Evolutionary conservation across 2,888 invertebrate genomes (phyloP).

Genomic region (Toxonevra muliebris): DNA sequence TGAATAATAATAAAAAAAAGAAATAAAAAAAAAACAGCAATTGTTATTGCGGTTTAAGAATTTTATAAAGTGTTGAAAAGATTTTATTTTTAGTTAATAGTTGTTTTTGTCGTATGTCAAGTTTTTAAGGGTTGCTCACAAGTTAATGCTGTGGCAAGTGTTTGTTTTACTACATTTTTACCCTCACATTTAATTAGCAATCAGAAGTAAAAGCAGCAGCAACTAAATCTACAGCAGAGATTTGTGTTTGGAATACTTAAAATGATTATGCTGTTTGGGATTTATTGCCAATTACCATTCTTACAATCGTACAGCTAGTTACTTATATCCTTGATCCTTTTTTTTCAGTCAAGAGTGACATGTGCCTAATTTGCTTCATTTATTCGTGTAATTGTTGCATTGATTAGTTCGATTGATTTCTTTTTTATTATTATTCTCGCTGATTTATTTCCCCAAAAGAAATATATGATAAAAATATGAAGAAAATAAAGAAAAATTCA

Average conservation of each 20-base stretch:
- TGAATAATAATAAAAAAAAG: conserved; percentile 22
- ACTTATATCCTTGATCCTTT: no score
- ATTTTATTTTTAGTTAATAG: conserved; percentile 11
- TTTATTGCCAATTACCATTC: conserved; percentile 3
- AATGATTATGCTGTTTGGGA: conserved; percentile 11
- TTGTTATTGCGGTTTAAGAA: conserved; percentile 36
- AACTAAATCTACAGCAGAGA: conserved; percentile 25
- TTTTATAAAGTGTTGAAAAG: conserved; percentile 36
- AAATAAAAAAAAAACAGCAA: conserved; percentile 25
- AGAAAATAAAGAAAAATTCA: no score
- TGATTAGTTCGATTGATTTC: conserved; percentile 54
- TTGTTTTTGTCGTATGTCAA: conserved; percentile 7
- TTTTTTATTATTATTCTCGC: not conserved
- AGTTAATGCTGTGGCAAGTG: not conserved
- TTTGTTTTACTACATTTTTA: not conserved
- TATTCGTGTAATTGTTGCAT: conserved; percentile 41
- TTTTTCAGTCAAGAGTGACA: conserved; percentile 33
- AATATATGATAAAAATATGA: not conserved
- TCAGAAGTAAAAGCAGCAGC: conserved; percentile 27
- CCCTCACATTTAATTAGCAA: conserved; percentile 47
- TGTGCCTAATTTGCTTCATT: conserved; percentile 52
- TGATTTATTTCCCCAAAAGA: not conserved
- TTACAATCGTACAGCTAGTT: not conserved
- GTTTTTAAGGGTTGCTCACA: conserved; percentile 21
- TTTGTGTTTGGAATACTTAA: conserved; percentile 35